Base-by-base conservation (phyloP, 2,888 invertebrate genomes). In the Vanessa cardui region DNA sequence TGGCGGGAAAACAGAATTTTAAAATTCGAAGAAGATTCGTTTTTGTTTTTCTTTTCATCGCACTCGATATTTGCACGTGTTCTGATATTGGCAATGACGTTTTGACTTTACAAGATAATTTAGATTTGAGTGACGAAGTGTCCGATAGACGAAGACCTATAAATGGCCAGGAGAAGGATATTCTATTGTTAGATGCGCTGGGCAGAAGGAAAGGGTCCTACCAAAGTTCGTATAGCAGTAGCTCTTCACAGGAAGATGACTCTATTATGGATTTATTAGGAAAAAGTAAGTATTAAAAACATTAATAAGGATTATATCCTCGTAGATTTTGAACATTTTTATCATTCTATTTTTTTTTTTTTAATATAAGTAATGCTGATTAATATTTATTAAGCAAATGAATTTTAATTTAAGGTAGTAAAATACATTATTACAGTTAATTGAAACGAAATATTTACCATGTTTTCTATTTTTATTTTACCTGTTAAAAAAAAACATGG, bases 241-340 rank as follows among this genome's bases (percentile, higher is more conserved):
- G 85, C 26, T 80, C 88, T 0, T 84, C 91, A 1, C 94, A 94
- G 66, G 93, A 93, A 70, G 95, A 96, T 77, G 77, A 95, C 77
- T 95, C 96, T 60, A 95, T 97, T 72, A 96, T 97, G 94, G 96
- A 97, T 84, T 95, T 97, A 93, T 91, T 97, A 80, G 96, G 97
- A 72, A 95, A 96, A 95, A 97, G 97, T 97, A 94, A 92, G 95
- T 92, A 82, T 72, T 39, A 39, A 39, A 39, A 39, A 4, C 9
- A 39, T 12, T 2, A 39, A 39, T 39, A 4, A 39, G 39, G 12
- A 39, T 12, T 39, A 39, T 39, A 2, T 26, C 4, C 5, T 26
- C 3, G 26, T 26, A 26, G 26, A 26, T 26, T 26, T 26, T 26
- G 26, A 26, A 1, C 5, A 5, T 26, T 26, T 26, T 26, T 26